Evolutionary conservation across 2,888 invertebrate species (phyloP).

Genomic region (Campoletis raptor): DNA sequence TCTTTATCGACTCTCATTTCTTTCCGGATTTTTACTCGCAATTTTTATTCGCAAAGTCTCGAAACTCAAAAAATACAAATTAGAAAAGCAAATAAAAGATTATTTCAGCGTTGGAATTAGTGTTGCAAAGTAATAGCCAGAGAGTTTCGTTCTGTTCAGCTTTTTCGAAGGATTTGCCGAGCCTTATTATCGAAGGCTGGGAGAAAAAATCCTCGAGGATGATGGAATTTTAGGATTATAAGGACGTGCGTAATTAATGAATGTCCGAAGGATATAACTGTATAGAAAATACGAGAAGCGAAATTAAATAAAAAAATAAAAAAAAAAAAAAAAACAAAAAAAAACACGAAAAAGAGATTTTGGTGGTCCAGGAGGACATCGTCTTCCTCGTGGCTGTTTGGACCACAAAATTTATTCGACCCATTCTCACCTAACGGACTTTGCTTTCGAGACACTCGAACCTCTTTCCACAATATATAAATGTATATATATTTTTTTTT

Average conservation of each 20-base stretch:
- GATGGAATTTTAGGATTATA: constrained; percentile 46
- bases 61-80: not conserved
- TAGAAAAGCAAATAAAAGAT: not conserved
- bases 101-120: not conserved
- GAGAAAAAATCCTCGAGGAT: constrained; percentile 35
- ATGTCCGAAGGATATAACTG: constrained; percentile 58
- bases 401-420: constrained; percentile 58
- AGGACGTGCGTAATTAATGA: constrained; percentile 59
- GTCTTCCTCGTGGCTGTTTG: constrained; percentile 37
- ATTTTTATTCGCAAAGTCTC: not conserved
- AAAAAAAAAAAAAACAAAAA: not conserved
- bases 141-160: constrained; percentile 21
- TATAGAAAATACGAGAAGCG: constrained; percentile 30
- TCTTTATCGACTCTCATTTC: not conserved
- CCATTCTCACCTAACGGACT: constrained; percentile 56
- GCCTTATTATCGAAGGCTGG: constrained; percentile 1
- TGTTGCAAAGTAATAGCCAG: constrained; percentile 9
- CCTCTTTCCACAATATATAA: constrained; percentile 15
- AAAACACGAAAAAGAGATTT: constrained; percentile 29
- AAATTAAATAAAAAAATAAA: not conserved
- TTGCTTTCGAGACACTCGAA: constrained; percentile 24
- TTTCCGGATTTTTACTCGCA: not conserved
- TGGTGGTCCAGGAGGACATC: constrained; percentile 23
- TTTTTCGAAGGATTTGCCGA: constrained; percentile 34
- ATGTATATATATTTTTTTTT: constrained; percentile 30